Evolutionary conservation across 2,888 invertebrate genomes (phyloP).

Genomic region (Helobdella robusta): DNA sequence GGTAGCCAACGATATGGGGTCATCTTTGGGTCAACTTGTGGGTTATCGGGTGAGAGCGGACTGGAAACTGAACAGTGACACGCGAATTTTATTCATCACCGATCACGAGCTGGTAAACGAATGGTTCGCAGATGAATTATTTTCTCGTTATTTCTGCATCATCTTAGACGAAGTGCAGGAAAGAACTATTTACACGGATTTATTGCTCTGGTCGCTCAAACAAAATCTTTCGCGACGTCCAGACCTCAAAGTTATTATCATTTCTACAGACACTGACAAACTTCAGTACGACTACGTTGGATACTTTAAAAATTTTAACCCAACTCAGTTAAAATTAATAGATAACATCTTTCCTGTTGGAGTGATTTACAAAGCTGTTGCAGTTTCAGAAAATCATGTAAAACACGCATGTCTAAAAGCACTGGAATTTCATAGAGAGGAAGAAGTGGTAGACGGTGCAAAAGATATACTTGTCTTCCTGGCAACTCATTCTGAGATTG

Average conservation of each 20-base stretch:
- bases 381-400: slow-evolving; percentile 35
- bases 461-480: slow-evolving; percentile 50
- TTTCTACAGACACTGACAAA: slow-evolving; percentile 49
- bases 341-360: slow-evolving; percentile 48
- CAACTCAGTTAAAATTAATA: slow-evolving; percentile 40
- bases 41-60: slow-evolving; percentile 43
- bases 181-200: slow-evolving; percentile 46
- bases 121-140: slow-evolving; percentile 39
- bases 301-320: slow-evolving; percentile 39
- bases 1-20: slow-evolving; percentile 44
- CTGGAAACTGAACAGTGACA: slow-evolving; percentile 34
- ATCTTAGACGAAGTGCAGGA: slow-evolving; percentile 50
- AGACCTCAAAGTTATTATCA: slow-evolving; percentile 45
- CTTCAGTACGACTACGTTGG: slow-evolving; percentile 41
- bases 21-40: slow-evolving; percentile 40
- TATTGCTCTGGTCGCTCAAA: slow-evolving; percentile 48
- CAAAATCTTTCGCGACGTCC: slow-evolving; percentile 37
- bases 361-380: slow-evolving; percentile 37
- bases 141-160: slow-evolving; percentile 39
- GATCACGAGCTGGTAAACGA: slow-evolving; percentile 47
- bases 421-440: slow-evolving; percentile 39
- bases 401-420: slow-evolving; percentile 41
- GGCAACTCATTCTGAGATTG: slow-evolving; percentile 43
- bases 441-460: slow-evolving; percentile 30
- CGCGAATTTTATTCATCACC: slow-evolving; percentile 45